Evolutionary conservation across 2,888 invertebrate genomes (phyloP).

Genomic region (Notodonta dromedarius): DNA sequence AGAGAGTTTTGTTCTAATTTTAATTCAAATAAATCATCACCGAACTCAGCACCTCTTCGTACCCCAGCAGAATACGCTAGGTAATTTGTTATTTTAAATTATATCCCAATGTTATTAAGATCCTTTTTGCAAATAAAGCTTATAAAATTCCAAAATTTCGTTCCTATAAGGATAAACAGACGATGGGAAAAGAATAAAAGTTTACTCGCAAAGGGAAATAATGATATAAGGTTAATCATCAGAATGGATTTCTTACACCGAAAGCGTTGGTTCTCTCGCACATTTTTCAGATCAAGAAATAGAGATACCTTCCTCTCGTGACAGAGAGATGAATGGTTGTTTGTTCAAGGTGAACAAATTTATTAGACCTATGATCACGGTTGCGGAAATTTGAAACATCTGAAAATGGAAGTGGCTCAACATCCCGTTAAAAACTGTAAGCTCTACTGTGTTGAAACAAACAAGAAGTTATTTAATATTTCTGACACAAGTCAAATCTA

Average conservation of each 20-base stretch:
- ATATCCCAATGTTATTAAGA: slow-evolving; percentile 5
- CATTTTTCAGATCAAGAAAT: slow-evolving; percentile 56
- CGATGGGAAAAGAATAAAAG: slow-evolving; percentile 28
- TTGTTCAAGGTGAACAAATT: slow-evolving; percentile 57
- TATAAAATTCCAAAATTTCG: slow-evolving; percentile 14
- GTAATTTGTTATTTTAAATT: slow-evolving; percentile 6
- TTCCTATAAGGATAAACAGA: slow-evolving; percentile 29
- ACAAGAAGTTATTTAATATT: no score
- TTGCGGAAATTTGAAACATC: slow-evolving; percentile 22
- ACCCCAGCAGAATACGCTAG: neutral
- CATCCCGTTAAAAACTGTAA: neutral
- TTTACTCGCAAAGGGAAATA: slow-evolving; percentile 45
- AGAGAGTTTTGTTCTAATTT: no score
- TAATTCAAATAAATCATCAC: no score
- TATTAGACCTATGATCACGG: slow-evolving; percentile 49
- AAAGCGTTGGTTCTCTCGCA: slow-evolving; percentile 53
- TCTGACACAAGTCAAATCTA: no score
- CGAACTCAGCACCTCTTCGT: no score
- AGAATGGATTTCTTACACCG: slow-evolving; percentile 60
- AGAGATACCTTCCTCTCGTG: slow-evolving; percentile 50
- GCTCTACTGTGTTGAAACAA: neutral
- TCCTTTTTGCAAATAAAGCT: slow-evolving; percentile 12
- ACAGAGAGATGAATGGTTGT: slow-evolving; percentile 61
- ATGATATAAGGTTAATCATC: slow-evolving; percentile 53
- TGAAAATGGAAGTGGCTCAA: slow-evolving; percentile 14